A percentile compares a stretch with the other conserved stretches of the same genome.
phyloP scores from a whole-genome alignment of 2,797 vertebrate genomes.

The Pangasius djambal region DNA sequence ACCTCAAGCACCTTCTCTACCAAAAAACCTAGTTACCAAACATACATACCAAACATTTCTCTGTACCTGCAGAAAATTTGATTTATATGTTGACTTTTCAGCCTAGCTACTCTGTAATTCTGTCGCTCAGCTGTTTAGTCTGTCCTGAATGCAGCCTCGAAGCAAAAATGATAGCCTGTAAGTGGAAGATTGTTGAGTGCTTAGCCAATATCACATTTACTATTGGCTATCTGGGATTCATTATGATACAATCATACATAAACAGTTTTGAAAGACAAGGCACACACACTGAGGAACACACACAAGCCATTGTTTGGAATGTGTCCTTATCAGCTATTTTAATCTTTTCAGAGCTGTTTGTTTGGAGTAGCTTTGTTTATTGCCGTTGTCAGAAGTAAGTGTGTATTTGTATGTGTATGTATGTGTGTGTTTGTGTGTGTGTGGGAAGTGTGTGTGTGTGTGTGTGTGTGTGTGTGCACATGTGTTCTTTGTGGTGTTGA shows the following conservation, averaged over 20 bases:
- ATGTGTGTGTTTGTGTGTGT: constrained; percentile 22
- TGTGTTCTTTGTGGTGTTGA: constrained; percentile 54
- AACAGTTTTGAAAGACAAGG: constrained; percentile 26
- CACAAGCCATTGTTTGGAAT: constrained; percentile 47
- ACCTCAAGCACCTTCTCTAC: not conserved
- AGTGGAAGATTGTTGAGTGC: not conserved
- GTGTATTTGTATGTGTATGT: constrained; percentile 33
- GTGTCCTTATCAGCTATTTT: constrained; percentile 58
- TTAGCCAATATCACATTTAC: constrained; percentile 9
- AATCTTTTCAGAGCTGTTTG: constrained; percentile 58
- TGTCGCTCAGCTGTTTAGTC: constrained; percentile 27
- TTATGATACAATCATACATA: constrained; percentile 26
- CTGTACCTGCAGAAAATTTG: constrained; percentile 17
- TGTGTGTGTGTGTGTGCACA: constrained; percentile 51
- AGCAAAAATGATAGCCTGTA: constrained; percentile 5
- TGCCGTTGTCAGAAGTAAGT: constrained; percentile 46
- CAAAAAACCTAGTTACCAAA: not conserved
- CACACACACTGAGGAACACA: constrained; percentile 47
- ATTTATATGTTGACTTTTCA: constrained; percentile 21
- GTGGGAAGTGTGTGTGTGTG: constrained; percentile 22
- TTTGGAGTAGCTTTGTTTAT: constrained; percentile 65
- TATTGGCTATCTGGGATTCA: constrained; percentile 32
- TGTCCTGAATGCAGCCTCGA: not conserved
- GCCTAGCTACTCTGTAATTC: constrained; percentile 30
- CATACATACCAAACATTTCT: not conserved